These are phyloP conservation scores for Picathartes gymnocephalus DNA, from an alignment of 2,113 vertebrate genomes.

Conservation along the genomic window DNA sequence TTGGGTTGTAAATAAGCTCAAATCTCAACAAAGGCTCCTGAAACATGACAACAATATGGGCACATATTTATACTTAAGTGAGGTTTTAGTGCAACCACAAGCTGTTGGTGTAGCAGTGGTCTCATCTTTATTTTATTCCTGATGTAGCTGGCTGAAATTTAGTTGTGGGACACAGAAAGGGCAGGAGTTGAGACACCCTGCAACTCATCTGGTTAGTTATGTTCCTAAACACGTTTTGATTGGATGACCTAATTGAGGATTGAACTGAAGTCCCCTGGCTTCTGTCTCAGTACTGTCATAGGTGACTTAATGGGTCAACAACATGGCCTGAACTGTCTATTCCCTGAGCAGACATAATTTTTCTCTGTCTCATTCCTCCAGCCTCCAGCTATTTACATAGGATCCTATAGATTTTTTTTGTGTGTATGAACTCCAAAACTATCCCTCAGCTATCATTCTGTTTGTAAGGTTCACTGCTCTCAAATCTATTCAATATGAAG, in stretches of 20 bases:
- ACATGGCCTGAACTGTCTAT: slow-evolving; percentile 13
- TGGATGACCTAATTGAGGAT: slow-evolving; percentile 57
- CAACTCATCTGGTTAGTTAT: neutral
- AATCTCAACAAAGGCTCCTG: neutral
- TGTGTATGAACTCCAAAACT: slow-evolving; percentile 7
- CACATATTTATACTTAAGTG: neutral
- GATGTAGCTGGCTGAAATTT: neutral
- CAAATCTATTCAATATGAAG: neutral
- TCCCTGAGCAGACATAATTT: slow-evolving; percentile 11
- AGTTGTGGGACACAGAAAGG: neutral
- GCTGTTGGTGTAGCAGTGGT: neutral
- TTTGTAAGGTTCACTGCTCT: slow-evolving; percentile 36
- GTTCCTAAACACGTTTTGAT: neutral
- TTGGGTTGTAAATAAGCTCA: neutral
- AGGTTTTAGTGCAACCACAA: neutral
- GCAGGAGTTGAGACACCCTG: neutral
- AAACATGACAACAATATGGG: neutral
- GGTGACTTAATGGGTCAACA: slow-evolving; percentile 40
- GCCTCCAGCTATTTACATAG: slow-evolving; percentile 57
- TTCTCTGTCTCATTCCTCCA: slow-evolving; percentile 49
- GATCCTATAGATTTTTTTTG: slow-evolving; percentile 37
- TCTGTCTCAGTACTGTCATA: slow-evolving; percentile 5
- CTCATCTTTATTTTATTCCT: neutral
- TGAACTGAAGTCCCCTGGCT: slow-evolving; percentile 26
- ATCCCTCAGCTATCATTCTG: slow-evolving; percentile 2